These are phyloP conservation scores for Brachionus manjavacas DNA, from an alignment of 1,140 invertebrate genomes.

Conservation along the genomic window DNA sequence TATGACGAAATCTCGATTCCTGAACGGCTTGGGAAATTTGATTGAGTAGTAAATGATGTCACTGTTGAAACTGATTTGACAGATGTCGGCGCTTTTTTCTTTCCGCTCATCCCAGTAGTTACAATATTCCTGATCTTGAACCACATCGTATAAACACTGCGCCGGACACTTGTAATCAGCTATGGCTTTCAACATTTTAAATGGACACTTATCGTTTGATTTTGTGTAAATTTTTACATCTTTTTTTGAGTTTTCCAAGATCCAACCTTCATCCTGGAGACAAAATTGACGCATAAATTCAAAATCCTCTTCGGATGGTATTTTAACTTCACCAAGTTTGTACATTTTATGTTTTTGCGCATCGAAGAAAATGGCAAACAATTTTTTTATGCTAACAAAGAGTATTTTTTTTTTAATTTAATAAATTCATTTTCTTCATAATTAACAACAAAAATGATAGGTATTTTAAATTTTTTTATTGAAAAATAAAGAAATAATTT, in stretches of 20 bases:
- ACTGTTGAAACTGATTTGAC: background rate
- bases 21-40: conserved; percentile 76
- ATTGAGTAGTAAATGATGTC: conserved; percentile 51
- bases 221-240: conserved; percentile 14
- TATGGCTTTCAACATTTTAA: background rate
- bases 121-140: conserved; percentile 39
- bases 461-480: too few species aligned
- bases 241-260: background rate
- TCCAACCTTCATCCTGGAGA: conserved; percentile 1
- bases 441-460: too few species aligned
- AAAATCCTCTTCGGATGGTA: conserved; percentile 32
- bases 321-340: conserved; percentile 16
- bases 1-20: conserved; percentile 81
- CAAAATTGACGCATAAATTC: background rate
- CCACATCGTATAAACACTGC: background rate
- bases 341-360: background rate
- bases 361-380: background rate
- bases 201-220: conserved; percentile 4
- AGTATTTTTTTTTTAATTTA: background rate
- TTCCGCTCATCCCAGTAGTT: conserved; percentile 21
- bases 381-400: background rate
- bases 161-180: conserved; percentile 7
- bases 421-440: too few species aligned
- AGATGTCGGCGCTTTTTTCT: conserved; percentile 13
- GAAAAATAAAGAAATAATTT: too few species aligned